Percentiles rank a stretch among this genome's conserved stretches.
phyloP scores from a whole-genome alignment of 1,140 invertebrate genomes.

The Zaprionus camerounensis region DNA sequence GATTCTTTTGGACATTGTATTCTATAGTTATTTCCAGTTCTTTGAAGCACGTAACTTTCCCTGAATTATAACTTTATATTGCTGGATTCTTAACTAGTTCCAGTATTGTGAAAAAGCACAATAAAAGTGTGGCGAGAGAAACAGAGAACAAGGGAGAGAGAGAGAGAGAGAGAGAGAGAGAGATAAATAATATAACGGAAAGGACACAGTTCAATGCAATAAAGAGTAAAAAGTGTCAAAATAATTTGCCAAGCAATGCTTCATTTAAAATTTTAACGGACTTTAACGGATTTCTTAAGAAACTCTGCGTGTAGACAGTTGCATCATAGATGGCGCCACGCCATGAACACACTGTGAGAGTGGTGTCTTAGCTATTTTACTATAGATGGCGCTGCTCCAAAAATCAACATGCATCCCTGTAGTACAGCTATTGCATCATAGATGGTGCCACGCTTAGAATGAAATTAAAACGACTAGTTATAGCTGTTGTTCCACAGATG shows the following conservation, averaged over 20 bases:
- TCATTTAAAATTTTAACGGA: background rate
- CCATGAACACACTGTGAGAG: background rate
- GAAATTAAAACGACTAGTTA: background rate
- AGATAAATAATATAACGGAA: background rate
- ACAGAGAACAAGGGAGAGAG: background rate
- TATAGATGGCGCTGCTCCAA: background rate
- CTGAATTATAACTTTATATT: too few species aligned
- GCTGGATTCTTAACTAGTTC: too few species aligned
- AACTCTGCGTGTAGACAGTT: background rate
- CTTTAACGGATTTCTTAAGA: background rate
- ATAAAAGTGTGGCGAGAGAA: background rate
- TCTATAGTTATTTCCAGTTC: too few species aligned
- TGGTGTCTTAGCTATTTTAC: too few species aligned
- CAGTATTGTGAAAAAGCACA: background rate
- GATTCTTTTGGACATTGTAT: too few species aligned
- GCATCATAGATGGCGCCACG: background rate
- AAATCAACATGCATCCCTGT: background rate
- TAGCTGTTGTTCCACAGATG: background rate
- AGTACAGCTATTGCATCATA: background rate
- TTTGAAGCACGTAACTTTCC: too few species aligned
- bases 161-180: background rate
- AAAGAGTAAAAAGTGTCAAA: background rate
- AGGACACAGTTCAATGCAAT: background rate
- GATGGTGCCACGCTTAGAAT: conserved; percentile 3
- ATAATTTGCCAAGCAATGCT: background rate